Evolutionary conservation across 2,888 invertebrate genomes (phyloP).

Genomic region (Meteorus colon): DNA sequence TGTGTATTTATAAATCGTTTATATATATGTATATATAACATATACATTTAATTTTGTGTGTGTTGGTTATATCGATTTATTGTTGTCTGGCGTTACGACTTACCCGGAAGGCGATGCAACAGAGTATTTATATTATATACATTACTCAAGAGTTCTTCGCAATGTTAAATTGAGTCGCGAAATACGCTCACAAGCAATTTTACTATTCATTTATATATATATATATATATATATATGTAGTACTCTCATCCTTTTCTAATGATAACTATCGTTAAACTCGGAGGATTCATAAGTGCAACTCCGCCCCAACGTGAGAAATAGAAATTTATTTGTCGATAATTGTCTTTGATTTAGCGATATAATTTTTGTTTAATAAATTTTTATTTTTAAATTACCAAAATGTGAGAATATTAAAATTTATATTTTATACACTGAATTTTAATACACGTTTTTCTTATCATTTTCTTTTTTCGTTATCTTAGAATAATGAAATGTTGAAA

Average conservation of each 20-base stretch:
- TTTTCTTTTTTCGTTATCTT: too few relatives aligned
- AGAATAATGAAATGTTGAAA: too few relatives aligned
- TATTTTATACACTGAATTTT: background rate
- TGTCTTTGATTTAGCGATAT: background rate
- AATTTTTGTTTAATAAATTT: background rate
- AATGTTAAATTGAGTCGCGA: conserved; percentile 39
- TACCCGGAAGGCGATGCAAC: conserved; percentile 55
- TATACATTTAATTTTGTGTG: background rate
- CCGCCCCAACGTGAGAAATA: conserved; percentile 49
- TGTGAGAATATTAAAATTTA: background rate
- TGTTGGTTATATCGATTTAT: conserved; percentile 51
- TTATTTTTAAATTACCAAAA: background rate
- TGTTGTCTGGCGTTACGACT: conserved; percentile 54
- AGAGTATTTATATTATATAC: conserved; percentile 47
- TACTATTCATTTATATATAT: conserved; percentile 19
- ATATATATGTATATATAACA: background rate
- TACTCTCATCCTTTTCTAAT: background rate
- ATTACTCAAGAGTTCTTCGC: conserved; percentile 31
- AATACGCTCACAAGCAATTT: conserved; percentile 34
- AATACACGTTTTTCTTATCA: too few relatives aligned
- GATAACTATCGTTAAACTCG: conserved; percentile 13
- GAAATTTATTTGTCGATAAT: conserved; percentile 40
- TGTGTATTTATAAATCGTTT: background rate
- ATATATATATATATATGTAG: background rate
- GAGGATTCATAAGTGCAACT: conserved; percentile 15